Evolutionary conservation across 2,113 vertebrate genomes (phyloP).

Genomic region (Takifugu flavidus): DNA sequence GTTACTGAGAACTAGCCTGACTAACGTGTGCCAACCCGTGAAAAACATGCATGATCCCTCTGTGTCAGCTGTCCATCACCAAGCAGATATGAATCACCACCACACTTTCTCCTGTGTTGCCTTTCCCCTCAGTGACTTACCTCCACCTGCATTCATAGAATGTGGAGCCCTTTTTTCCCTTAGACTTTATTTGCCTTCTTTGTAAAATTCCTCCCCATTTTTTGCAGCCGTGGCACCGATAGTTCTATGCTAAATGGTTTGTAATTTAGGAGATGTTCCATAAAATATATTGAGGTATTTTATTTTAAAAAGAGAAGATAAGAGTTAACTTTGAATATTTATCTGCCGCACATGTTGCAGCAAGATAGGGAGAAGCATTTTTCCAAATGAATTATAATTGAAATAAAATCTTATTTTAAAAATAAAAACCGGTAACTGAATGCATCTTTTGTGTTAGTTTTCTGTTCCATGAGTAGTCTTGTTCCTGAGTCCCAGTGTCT

Average conservation of each 20-base stretch:
- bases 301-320: constrained; percentile 84
- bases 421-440: constrained; percentile 77
- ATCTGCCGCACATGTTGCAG: constrained; percentile 72
- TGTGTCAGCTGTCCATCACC: constrained; percentile 53
- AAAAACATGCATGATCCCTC: constrained; percentile 55
- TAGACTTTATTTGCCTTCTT: constrained; percentile 46
- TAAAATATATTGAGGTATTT: constrained; percentile 86
- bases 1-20: constrained; percentile 33
- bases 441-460: constrained; percentile 62
- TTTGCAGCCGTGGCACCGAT: constrained; percentile 67
- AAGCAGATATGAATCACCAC: constrained; percentile 45
- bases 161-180: constrained; percentile 42
- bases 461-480: constrained; percentile 71
- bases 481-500: constrained; percentile 70
- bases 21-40: constrained; percentile 53
- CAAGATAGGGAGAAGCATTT: constrained; percentile 72
- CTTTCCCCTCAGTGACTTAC: constrained; percentile 23
- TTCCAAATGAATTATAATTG: constrained; percentile 85
- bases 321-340: constrained; percentile 81
- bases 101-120: constrained; percentile 64
- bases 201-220: constrained; percentile 79
- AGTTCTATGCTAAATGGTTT: constrained; percentile 76
- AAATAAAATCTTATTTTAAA: constrained; percentile 98
- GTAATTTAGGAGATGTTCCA: constrained; percentile 89
- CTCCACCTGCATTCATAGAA: constrained; percentile 61